Evolutionary conservation across 1,140 invertebrate species (phyloP).

Genomic region (Cardiocondyla obscurior): DNA sequence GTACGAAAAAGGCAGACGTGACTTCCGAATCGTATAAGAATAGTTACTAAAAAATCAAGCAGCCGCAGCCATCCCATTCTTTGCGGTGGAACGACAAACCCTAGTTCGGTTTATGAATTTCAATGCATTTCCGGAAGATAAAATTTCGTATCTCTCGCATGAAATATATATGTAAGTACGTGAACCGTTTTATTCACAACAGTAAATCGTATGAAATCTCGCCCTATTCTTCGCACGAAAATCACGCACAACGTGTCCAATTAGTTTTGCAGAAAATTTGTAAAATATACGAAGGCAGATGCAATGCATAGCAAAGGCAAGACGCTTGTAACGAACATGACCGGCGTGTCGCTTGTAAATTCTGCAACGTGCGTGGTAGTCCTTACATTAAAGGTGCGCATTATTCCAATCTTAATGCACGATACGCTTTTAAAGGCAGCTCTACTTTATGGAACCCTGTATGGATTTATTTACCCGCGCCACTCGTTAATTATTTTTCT

Average conservation of each 20-base stretch:
- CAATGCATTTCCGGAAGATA: background rate
- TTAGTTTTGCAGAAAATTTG: background rate
- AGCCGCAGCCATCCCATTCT: background rate
- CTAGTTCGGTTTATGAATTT: conserved; percentile 40
- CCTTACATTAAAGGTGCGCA: background rate
- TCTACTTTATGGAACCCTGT: background rate
- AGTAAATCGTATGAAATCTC: background rate
- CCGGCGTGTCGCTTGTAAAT: background rate
- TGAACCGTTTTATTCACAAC: background rate
- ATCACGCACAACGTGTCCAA: background rate
- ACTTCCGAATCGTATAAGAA: conserved; percentile 35
- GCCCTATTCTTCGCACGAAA: background rate
- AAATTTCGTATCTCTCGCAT: background rate
- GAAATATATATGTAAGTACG: background rate
- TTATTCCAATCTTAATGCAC: conserved; percentile 17
- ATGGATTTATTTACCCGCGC: background rate
- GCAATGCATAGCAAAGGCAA: background rate
- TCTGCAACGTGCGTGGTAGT: too few species aligned
- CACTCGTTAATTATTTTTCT: conserved; percentile 48
- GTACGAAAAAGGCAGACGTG: conserved; percentile 6
- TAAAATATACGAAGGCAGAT: background rate
- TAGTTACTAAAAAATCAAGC: conserved; percentile 9
- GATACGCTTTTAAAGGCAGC: background rate
- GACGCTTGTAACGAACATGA: background rate
- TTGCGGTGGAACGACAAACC: background rate